Evolutionary conservation across 2,888 invertebrate genomes (phyloP).

Genomic region (Orthosia gothica): DNA sequence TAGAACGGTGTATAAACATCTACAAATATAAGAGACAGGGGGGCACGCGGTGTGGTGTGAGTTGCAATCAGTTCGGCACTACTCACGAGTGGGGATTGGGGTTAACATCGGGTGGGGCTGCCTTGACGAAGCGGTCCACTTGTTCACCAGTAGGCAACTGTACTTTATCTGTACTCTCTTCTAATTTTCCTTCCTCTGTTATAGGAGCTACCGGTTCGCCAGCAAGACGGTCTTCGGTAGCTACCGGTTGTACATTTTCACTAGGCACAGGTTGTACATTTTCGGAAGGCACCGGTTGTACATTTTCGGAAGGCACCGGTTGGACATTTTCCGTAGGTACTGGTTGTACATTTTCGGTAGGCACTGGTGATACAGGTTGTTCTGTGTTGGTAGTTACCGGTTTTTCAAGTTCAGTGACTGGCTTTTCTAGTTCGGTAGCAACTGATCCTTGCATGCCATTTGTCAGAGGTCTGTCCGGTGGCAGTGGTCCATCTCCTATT

Average conservation of each 20-base stretch:
- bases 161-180: constrained; percentile 54
- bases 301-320: constrained; percentile 24
- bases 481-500: constrained; percentile 40
- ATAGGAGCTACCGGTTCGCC: constrained; percentile 68
- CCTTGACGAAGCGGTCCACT: constrained; percentile 78
- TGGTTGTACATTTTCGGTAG: constrained; percentile 14
- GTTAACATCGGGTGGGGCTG: constrained; percentile 84
- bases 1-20: constrained; percentile 58
- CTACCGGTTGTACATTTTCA: constrained; percentile 36
- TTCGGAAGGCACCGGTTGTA: constrained; percentile 25
- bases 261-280: constrained; percentile 26
- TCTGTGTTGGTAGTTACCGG: constrained; percentile 32
- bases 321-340: constrained; percentile 18
- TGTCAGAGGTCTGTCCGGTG: constrained; percentile 39
- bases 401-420: constrained; percentile 33
- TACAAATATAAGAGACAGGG: constrained; percentile 61
- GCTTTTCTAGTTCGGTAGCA: constrained; percentile 23
- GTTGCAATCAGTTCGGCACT: constrained; percentile 75
- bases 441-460: constrained; percentile 41
- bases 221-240: constrained; percentile 47
- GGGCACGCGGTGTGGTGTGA: constrained; percentile 81
- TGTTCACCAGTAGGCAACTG: constrained; percentile 51
- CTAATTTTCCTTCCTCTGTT: constrained; percentile 45
- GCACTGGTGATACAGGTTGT: constrained; percentile 27
- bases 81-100: constrained; percentile 91